Base-by-base conservation (phyloP, 2,888 invertebrate genomes). In the Tetheella fluctuosa region DNA sequence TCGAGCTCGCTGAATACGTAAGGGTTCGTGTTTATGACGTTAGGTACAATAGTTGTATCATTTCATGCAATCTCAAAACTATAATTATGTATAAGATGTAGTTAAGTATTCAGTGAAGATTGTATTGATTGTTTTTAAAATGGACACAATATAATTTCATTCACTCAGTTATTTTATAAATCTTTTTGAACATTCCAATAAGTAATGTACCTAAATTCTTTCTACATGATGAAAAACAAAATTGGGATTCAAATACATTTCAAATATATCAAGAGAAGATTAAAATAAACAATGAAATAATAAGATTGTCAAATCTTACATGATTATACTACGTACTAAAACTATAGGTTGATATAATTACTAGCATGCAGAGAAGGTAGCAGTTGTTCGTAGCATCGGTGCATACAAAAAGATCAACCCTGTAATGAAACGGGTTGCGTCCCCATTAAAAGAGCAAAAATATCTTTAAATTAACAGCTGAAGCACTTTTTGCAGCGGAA, bases 381-480 rank as follows among this genome's bases (percentile, higher is more conserved):
- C 30, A 28, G 30, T 28, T 28, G 30, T 20, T 20, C 15, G 13
- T 34, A 20, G 10, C 55, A 54, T 54, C 59, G 54, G 61, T 54
- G 58, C 65, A 62, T 71, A 68, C 69, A 70, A 59, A 58, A 60
- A 59, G 60, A 63, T 65, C 59, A 54, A 30, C 57, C 52, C 64
- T 63, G 59, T 76, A 76, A 79, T 81, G 69, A 77, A 81, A 79
- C 66, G 72, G 68, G 62, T 58, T 34, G 69, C 70, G 57, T 60
- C 70, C 78, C 77, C 84, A 34, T 34, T 34, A 34, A 13, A 1
- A 2, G 13, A 1, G 34, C 2, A 13, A 34, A 80, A 83, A 83
- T 80, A 74, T 76, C 74, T 78, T 82, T 82, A 81, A n/a, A 85
- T 84, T 81, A 85, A 81, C 77, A 78, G 72, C 75, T 67, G 69